These are phyloP conservation scores for Dasyurus viverrinus DNA, from an alignment of 2,113 vertebrate genomes.

Conservation along the genomic window DNA sequence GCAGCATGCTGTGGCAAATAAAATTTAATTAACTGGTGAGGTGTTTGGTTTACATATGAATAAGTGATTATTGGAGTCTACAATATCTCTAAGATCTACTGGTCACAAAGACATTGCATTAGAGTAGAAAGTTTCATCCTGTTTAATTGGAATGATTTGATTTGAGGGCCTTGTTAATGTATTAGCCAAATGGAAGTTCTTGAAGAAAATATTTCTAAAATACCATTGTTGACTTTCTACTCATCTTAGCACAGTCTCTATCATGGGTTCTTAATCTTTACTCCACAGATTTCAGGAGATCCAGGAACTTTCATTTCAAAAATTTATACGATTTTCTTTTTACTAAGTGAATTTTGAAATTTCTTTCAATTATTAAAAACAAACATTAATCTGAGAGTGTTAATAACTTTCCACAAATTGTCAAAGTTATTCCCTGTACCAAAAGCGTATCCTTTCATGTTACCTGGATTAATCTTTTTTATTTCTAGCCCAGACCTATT, in stretches of 20 bases:
- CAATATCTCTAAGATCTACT: neutral
- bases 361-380: neutral
- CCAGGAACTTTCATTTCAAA: neutral
- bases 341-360: neutral
- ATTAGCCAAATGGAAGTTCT: neutral
- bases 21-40: neutral
- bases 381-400: neutral
- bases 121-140: neutral
- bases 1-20: neutral
- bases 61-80: neutral
- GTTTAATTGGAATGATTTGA: neutral
- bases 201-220: neutral
- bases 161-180: neutral
- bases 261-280: neutral
- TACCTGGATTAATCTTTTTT: neutral
- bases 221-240: neutral
- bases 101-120: neutral
- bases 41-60: neutral
- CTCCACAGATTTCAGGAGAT: neutral
- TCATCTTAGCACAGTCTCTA: neutral
- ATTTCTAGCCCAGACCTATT: neutral
- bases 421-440: neutral
- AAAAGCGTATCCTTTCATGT: neutral
- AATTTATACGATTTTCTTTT: neutral
- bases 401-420: neutral